Base-by-base conservation (phyloP, 1,140 invertebrate genomes). In the Ephestia elutella region DNA sequence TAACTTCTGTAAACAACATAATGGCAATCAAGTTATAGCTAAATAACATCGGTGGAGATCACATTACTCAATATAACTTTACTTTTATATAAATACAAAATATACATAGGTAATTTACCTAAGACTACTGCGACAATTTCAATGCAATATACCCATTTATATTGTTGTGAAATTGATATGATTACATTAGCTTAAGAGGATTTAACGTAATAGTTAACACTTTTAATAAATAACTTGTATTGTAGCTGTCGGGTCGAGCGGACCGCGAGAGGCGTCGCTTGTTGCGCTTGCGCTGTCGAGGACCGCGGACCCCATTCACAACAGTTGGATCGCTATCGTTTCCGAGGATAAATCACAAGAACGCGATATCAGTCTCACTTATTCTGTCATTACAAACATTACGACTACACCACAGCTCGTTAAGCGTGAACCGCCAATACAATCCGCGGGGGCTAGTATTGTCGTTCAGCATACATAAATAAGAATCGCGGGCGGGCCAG, bases 1-100 rank as follows among this genome's bases (percentile, higher is more conserved):
- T 66, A 64, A 69, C 80, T 75, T 79, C 73, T 80, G 80, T 68
- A 62, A 79, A 82, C 83, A 83, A 86, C 80, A 72, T 73, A 85
- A 87, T 87, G 85, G 85, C 85, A 87, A 82, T 79, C 72, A 80
- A 82, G 71, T 85, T 80, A 84, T 82, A 82, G 80, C 79, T 88
- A 85, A 86, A 82, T 84, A 87, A 86, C 82, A 86, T 88, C 84
- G 86, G 86, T 88, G 84, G 86, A 88, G 86, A 88, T 88, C 86
- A 88, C 81, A 86, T 85, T 85, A 88, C 81, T 86, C 81, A 75
- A 86, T 78, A 86, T 79, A 82, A 78, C 71, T 75, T 82, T 81
- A 75, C 55, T 75, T 71, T 70, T 63, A 82, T 83, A 88, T 87
- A 86, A 86, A 88, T 86, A 88, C 77, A 88, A 82, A 82, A 86